Evolutionary conservation across 2,888 invertebrate genomes (phyloP).

Genomic region (Neocrepidodera transversa): DNA sequence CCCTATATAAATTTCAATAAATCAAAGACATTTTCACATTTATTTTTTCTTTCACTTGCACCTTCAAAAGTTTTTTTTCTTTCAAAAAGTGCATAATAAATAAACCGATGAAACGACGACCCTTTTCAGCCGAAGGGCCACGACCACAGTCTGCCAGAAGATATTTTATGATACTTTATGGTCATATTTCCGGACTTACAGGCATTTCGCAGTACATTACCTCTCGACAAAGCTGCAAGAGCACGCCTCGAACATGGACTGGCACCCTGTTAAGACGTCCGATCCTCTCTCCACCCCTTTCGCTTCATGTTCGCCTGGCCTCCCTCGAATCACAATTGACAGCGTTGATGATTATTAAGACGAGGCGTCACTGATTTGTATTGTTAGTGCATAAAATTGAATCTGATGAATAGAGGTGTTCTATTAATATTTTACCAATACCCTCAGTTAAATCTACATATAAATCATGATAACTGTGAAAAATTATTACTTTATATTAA

Average conservation of each 20-base stretch:
- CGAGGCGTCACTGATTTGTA: conserved; percentile 1
- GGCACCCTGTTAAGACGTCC: conserved; percentile 49
- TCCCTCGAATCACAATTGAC: conserved; percentile 8
- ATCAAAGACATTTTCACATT: background rate
- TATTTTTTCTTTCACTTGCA: too few species aligned
- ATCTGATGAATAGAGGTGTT: too few species aligned
- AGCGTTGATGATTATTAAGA: conserved; percentile 1
- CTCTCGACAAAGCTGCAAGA: conserved; percentile 51
- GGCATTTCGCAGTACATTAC: conserved; percentile 54
- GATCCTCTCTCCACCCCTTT: conserved; percentile 17
- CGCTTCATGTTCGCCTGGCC: background rate
- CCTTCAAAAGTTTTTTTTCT: too few species aligned
- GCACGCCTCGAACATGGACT: conserved; percentile 48
- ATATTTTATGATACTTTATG: conserved; percentile 40
- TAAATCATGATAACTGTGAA: too few species aligned
- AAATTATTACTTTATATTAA: too few species aligned
- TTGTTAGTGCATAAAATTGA: too few species aligned
- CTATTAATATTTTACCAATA: too few species aligned
- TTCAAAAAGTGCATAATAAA: background rate
- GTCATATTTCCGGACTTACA: conserved; percentile 47
- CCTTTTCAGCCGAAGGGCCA: background rate
- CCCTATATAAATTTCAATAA: too few species aligned
- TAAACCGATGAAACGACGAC: background rate
- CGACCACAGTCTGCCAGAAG: conserved; percentile 23
- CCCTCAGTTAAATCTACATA: too few species aligned